Conservation (phyloP, 1,140 invertebrate genomes). For the Bombus sylvicola region DNA sequence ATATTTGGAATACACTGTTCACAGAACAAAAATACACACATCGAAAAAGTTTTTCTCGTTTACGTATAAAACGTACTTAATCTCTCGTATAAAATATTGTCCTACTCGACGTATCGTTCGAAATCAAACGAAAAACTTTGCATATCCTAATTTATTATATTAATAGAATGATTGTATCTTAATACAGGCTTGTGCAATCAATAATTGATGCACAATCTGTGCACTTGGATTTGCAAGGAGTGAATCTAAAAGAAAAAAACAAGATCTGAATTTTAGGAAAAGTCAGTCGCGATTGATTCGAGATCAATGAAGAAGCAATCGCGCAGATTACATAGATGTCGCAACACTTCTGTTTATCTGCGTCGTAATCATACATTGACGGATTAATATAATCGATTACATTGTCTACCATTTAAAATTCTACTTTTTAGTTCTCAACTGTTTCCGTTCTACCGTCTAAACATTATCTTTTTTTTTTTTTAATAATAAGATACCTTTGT, state of each 20-base stretch:
- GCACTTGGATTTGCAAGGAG: conserved; percentile 12
- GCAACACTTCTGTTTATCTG: conserved; percentile 17
- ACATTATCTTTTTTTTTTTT: conserved; percentile 13
- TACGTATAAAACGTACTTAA: conserved; percentile 39
- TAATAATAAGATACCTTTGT: conserved; percentile 45
- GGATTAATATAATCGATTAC: conserved; percentile 63
- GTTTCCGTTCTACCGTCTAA: conserved; percentile 56
- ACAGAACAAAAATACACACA: conserved; percentile 28
- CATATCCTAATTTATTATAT: conserved; percentile 10
- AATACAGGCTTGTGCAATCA: conserved; percentile 26
- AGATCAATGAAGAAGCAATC: conserved; percentile 63
- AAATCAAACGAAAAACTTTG: conserved; percentile 21
- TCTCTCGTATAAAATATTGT: conserved; percentile 52
- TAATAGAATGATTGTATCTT: conserved; percentile 31
- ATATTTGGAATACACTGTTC: conserved; percentile 12
- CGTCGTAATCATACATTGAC: conserved; percentile 55
- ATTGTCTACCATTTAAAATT: conserved; percentile 59
- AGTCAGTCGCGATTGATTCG: conserved; percentile 55
- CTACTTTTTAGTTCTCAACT: conserved; percentile 54
- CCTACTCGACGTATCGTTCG: conserved; percentile 31
- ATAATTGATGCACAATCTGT: conserved; percentile 4
- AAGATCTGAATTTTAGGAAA: conserved; percentile 51
- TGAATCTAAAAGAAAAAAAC: conserved; percentile 25
- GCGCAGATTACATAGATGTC: conserved; percentile 22
- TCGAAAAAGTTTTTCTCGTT: conserved; percentile 5